Evolutionary conservation across 2,888 invertebrate genomes (phyloP).

Genomic region (Odontocerum albicorne): DNA sequence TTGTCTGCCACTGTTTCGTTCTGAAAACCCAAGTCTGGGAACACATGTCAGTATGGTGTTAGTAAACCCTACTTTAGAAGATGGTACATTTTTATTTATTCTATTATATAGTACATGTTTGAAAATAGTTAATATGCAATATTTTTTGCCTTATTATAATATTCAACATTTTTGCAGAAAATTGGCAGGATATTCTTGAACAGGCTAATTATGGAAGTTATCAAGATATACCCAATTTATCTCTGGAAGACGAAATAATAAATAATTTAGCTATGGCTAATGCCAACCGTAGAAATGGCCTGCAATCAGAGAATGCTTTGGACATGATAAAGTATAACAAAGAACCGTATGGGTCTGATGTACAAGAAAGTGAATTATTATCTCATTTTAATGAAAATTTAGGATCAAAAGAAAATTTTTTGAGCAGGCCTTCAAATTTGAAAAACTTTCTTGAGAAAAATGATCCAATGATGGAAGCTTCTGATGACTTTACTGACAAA

Average conservation of each 20-base stretch:
- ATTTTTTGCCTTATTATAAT: conserved; percentile 19
- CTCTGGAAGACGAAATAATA: conserved; percentile 47
- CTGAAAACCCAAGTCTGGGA: conserved; percentile 54
- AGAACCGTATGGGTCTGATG: conserved; percentile 39
- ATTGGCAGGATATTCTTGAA: conserved; percentile 55
- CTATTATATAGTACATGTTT: no score
- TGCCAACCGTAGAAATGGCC: conserved; percentile 43
- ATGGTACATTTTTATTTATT: no score
- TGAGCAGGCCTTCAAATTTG: conserved; percentile 22
- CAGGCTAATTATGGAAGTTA: conserved; percentile 50
- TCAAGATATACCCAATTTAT: conserved; percentile 47
- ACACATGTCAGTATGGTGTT: conserved; percentile 75
- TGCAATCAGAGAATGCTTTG: conserved; percentile 41
- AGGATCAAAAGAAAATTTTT: conserved; percentile 23
- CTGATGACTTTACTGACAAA: conserved; percentile 48
- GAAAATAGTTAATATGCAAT: conserved; percentile 3
- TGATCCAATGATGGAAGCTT: conserved; percentile 53
- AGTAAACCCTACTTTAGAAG: conserved; percentile 68
- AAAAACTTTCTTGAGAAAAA: conserved; percentile 42
- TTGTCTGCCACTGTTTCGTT: conserved; percentile 67
- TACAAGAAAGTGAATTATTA: conserved; percentile 41
- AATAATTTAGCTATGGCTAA: conserved; percentile 42
- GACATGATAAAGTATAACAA: conserved; percentile 46
- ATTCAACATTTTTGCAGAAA: conserved; percentile 45
- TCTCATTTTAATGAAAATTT: conserved; percentile 33